phyloP scores from a whole-genome alignment of 1,140 invertebrate species.

The Drosophila nikananu region DNA sequence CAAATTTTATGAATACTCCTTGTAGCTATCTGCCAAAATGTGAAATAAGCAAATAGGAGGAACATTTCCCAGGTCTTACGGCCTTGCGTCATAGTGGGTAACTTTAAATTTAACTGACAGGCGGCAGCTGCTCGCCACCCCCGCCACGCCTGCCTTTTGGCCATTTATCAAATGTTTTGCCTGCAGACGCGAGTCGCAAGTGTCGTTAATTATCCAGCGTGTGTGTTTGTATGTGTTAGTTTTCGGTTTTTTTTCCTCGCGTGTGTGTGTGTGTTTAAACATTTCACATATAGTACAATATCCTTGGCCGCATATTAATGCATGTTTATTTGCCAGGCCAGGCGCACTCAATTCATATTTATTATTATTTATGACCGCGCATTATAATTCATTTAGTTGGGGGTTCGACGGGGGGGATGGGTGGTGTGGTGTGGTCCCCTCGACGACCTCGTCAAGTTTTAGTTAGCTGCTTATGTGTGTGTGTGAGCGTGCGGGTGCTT shows the following conservation, averaged over 20 bases:
- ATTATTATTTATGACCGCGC: conserved; percentile 77
- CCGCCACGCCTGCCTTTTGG: conserved; percentile 10
- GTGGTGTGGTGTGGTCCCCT: not conserved
- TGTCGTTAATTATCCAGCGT: conserved; percentile 66
- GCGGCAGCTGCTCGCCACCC: conserved; percentile 28
- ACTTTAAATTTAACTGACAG: conserved; percentile 49
- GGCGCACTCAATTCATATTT: conserved; percentile 65
- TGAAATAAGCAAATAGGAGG: conserved; percentile 34
- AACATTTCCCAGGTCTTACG: conserved; percentile 23
- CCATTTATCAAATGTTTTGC: conserved; percentile 56
- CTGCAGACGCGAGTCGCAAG: conserved; percentile 48
- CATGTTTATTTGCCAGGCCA: conserved; percentile 59
- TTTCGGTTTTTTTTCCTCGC: not conserved
- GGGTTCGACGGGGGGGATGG: not conserved
- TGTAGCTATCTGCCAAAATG: conserved; percentile 33
- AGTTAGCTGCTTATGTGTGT: conserved; percentile 20
- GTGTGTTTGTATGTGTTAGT: not conserved
- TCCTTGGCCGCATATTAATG: conserved; percentile 62
- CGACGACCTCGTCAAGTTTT: conserved; percentile 42
- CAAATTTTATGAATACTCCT: conserved; percentile 43
- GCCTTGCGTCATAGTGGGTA: conserved; percentile 15
- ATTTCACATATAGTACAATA: conserved; percentile 3
- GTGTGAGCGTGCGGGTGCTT: conserved; percentile 1
- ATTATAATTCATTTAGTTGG: conserved; percentile 73
- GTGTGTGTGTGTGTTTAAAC: conserved; percentile 5